Evolutionary conservation across 2,888 invertebrate genomes (phyloP).

Genomic region (Leistus spinibarbis): DNA sequence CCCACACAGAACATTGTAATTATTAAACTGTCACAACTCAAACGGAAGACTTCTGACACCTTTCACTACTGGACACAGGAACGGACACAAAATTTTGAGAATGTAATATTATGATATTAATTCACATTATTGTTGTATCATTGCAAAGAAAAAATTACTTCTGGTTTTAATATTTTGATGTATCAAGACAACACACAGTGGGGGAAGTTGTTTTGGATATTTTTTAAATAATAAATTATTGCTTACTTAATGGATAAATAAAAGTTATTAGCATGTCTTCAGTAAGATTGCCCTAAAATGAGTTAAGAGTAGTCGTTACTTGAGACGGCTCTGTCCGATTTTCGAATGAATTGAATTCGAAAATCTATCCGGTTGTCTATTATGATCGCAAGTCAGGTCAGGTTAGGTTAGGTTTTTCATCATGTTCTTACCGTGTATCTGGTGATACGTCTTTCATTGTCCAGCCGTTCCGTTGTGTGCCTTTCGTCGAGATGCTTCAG

Average conservation of each 20-base stretch:
- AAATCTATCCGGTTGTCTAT: neutral
- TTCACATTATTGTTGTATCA: no score
- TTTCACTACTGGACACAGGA: constrained; percentile 8
- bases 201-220: no score
- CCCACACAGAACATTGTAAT: constrained; percentile 11
- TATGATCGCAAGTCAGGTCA: neutral
- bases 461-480: constrained; percentile 49
- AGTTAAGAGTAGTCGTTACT: no score
- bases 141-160: no score
- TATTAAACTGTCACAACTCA: constrained; percentile 16
- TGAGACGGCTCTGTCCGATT: neutral
- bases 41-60: neutral
- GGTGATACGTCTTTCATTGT: constrained; percentile 17
- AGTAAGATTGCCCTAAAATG: no score
- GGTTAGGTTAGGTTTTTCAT: neutral
- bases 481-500: constrained; percentile 52
- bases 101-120: no score
- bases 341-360: neutral
- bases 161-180: no score
- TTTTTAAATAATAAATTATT: no score
- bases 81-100: neutral
- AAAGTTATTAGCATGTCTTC: no score
- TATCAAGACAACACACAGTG: no score
- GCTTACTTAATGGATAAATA: no score
- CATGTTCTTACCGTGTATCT: constrained; percentile 25